A percentile compares a stretch with the other conserved stretches of the same genome.
Conservation (phyloP, 1,140 invertebrate genomes). For the Bombus pyrosoma region DNA sequence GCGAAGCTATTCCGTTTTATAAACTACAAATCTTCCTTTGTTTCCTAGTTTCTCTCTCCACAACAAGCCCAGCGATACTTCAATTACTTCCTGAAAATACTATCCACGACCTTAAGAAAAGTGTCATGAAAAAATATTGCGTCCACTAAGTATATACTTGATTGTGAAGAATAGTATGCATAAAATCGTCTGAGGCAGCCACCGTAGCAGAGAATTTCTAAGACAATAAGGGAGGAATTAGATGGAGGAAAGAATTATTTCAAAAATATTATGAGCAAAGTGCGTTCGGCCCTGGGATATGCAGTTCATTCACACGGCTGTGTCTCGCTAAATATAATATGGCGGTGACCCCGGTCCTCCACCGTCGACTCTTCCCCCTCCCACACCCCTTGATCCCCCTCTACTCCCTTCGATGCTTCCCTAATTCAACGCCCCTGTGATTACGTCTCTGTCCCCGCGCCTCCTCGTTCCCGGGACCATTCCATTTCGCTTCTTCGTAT, state of each 20-base stretch:
- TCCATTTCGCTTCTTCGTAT: constrained; percentile 13
- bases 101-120: not conserved
- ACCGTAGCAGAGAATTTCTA: not conserved
- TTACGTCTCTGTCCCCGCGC: constrained; percentile 69
- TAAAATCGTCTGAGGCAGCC: not conserved
- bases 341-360: constrained; percentile 73
- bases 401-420: constrained; percentile 60
- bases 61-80: not conserved
- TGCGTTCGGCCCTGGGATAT: constrained; percentile 70
- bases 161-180: not conserved
- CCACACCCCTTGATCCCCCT: constrained; percentile 25
- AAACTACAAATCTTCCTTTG: not conserved
- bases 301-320: constrained; percentile 80
- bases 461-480: constrained; percentile 30
- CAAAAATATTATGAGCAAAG: constrained; percentile 50
- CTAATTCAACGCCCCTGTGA: constrained; percentile 79
- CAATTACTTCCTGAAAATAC: not conserved
- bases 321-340: constrained; percentile 80
- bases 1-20: not conserved
- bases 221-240: not conserved
- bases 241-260: not conserved
- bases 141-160: not conserved
- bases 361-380: constrained; percentile 53
- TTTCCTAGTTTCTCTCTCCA: not conserved
- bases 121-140: not conserved